Evolutionary conservation across 2,113 vertebrate species (phyloP).

Genomic region (Alethe castanea): DNA sequence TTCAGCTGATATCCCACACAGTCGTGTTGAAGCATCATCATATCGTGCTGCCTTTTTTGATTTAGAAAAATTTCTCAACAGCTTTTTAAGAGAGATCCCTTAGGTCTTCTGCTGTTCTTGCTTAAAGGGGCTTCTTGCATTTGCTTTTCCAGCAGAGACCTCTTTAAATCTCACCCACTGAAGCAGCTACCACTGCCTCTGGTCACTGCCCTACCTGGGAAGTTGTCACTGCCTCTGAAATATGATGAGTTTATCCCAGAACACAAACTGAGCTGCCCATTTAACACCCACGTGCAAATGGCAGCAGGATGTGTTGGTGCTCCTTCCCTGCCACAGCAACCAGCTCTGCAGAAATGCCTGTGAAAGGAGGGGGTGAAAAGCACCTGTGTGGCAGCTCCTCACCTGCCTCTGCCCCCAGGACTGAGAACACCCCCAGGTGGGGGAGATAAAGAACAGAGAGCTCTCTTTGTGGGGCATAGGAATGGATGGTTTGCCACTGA

Average conservation of each 20-base stretch:
- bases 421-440: not conserved
- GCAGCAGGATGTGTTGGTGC: not conserved
- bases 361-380: not conserved
- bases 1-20: not conserved
- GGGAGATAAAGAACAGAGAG: fast-evolving
- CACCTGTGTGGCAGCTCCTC: not conserved
- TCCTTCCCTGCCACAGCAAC: not conserved
- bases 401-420: not conserved
- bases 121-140: not conserved
- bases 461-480: not conserved
- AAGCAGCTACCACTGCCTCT: not conserved
- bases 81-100: not conserved
- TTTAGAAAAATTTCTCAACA: not conserved
- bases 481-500: not conserved
- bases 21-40: not conserved
- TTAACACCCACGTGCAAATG: not conserved
- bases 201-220: not conserved
- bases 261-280: not conserved
- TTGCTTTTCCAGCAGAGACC: not conserved
- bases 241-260: not conserved
- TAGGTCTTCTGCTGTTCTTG: not conserved
- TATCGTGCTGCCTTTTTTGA: not conserved
- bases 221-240: not conserved
- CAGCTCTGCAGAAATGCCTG: not conserved
- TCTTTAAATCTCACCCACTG: not conserved